These are phyloP conservation scores for Streblospio benedicti DNA, from an alignment of 1,140 invertebrate genomes.

Conservation along the genomic window DNA sequence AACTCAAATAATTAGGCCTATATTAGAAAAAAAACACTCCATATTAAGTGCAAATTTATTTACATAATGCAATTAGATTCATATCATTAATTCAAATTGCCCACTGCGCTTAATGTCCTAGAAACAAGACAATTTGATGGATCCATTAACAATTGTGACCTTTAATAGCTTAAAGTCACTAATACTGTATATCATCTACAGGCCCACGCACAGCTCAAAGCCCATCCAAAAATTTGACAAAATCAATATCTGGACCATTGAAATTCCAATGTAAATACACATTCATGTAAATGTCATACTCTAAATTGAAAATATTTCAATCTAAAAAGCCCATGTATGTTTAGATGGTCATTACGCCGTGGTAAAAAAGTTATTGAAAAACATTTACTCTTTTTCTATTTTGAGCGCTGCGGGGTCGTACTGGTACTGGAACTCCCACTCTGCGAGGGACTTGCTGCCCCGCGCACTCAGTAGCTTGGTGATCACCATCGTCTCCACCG, in stretches of 20 bases:
- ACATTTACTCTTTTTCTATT: conserved; percentile 39
- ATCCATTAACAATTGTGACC: too few species aligned
- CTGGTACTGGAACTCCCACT: conserved; percentile 44
- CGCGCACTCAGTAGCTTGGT: conserved; percentile 38
- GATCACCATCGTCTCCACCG: conserved; percentile 43
- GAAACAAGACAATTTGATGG: too few species aligned
- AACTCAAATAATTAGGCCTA: too few species aligned
- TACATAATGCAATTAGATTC: too few species aligned
- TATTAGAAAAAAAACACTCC: too few species aligned
- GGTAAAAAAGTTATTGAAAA: background rate
- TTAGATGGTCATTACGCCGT: background rate
- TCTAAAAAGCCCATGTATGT: background rate
- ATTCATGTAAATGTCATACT: too few species aligned
- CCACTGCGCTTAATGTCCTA: too few species aligned
- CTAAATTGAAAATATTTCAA: background rate
- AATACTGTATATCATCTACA: background rate
- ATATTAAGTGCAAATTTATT: too few species aligned
- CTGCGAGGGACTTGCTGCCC: conserved; percentile 39
- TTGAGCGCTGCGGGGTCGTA: conserved; percentile 35
- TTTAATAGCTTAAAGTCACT: too few species aligned
- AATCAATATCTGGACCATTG: background rate
- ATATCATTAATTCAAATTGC: too few species aligned
- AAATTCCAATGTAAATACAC: conserved; percentile 1
- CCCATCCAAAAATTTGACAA: background rate
- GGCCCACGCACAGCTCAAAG: background rate